Evolutionary conservation across 2,888 invertebrate species (phyloP), one percentile per base, ranked within the genome.

Genomic region (Caenorhabditis sp.): DNA sequence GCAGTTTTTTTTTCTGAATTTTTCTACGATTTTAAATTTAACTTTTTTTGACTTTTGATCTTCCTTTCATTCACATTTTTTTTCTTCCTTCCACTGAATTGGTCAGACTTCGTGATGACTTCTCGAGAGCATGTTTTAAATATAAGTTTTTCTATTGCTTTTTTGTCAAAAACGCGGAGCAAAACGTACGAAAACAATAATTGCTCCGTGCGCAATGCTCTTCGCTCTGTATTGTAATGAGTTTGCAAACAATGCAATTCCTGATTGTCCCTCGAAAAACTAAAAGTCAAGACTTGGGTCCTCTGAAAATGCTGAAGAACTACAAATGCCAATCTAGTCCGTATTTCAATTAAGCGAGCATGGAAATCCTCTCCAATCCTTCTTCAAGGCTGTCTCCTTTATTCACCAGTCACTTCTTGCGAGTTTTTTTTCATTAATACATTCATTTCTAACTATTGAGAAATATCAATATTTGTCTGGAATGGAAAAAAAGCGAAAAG

Each of bases 361-460:
- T 64, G 56, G 24, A 47, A 68, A 51, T 58, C 14, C 59, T 51
- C 41, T 22, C 26, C 19, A 77, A 38, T 51, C 14, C 35, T 49
- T 31, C 14, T 47, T 26, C n/a, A 35, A 58, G 47, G 41, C 51
- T 12, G 10, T 59, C 14, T 31, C 24, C 22, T 28, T 47, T 56
- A 38, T 61, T 41, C 54, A 61, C 51, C 64, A 72, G 54, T 31
- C 54, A 61, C 47, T 63, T 70, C 59, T 68, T 35, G 28, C 22
- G 0, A 14, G 22, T 51, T 14, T 47, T 28, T 70, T 75, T n/a
- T 31, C 47, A 63, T 70, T 31, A 80, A 72, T 61, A 66, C 47
- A 54, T 80, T 66, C 31, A 66, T 80, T 80, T 66, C 70, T 63
- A 47, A 64, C 56, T 49, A 49, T 79, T 31, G 22, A 63, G 64